Base-by-base conservation (phyloP, 1,140 invertebrate species). In the Tetramorium simillimum region DNA sequence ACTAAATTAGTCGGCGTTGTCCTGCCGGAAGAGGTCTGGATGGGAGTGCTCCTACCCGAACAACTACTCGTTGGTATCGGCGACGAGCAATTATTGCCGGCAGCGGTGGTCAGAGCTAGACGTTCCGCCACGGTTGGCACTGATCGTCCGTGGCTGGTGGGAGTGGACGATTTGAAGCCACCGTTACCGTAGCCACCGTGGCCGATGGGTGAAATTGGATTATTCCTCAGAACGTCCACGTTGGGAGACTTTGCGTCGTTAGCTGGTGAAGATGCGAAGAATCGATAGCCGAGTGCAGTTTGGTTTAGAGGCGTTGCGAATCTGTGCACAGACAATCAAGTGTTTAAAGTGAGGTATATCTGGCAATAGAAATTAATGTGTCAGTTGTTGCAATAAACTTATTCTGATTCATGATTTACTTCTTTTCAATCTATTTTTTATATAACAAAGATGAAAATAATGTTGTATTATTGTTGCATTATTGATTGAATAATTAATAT, bases 1-100 rank as follows among this genome's bases (percentile, higher is more conserved):
- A 96, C 89, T 58, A 94, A 72, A 77, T 94, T 96, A 77, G 88
- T 95, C 51, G 87, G 94, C 12, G 93, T 93, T 18, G 70, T 93
- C 40, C 93, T 92, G 3, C 92, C 91, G 1, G 89, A 88, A 37
- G 81, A 86, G 12, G 51, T 91, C 75, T 84, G 86, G 21, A 88
- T 69, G 14, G 91, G 88, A 16, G 81, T 90, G 49, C 77, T 92
- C 3, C 89, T 89, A 3, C 88, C 89, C 0, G 90, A 91, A 10
- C 87, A 88, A 40, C 86, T 88, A n/a, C 28, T 81, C 33, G 14
- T 16, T 7, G 70, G 84, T 56, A 63, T 75, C 16, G 92, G 86
- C 7, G 92, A 92, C 21, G 89, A 7, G 75, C 90, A 90, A 70
- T 92, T 82, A 88, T 76, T 63, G 84, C 85, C 67, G 12, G 14